Evolutionary conservation across 2,113 vertebrate genomes (phyloP).

Genomic region (Aegotheles bennettii): DNA sequence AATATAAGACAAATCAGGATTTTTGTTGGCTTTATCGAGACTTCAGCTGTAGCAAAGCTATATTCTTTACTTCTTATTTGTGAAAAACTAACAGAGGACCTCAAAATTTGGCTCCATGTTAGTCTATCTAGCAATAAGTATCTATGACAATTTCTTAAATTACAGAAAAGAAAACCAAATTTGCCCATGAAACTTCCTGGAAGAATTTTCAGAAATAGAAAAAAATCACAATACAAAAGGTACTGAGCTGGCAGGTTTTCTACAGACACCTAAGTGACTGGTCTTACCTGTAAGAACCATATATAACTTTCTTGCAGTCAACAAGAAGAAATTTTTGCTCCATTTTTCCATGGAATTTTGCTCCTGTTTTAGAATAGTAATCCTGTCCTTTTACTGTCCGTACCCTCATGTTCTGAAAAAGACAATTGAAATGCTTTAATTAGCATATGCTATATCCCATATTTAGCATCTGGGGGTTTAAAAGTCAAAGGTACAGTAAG

Average conservation of each 20-base stretch:
- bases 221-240: background rate
- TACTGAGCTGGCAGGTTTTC: background rate
- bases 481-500: background rate
- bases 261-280: background rate
- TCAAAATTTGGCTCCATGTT: background rate
- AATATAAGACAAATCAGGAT: background rate
- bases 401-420: conserved; percentile 89
- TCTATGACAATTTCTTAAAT: background rate
- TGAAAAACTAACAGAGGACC: background rate
- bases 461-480: background rate
- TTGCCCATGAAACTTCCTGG: background rate
- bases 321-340: conserved; percentile 91
- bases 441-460: background rate
- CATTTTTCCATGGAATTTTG: conserved; percentile 91
- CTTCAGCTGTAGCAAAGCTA: background rate
- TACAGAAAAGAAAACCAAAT: background rate
- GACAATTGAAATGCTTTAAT: background rate
- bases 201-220: background rate
- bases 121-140: background rate
- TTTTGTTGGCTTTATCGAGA: background rate
- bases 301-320: conserved; percentile 91
- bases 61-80: background rate
- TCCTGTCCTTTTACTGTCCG: conserved; percentile 91
- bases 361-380: conserved; percentile 91
- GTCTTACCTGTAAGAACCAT: conserved; percentile 94